phyloP scores from a whole-genome alignment of 2,888 invertebrate species.

The Incurvaria masculella region DNA sequence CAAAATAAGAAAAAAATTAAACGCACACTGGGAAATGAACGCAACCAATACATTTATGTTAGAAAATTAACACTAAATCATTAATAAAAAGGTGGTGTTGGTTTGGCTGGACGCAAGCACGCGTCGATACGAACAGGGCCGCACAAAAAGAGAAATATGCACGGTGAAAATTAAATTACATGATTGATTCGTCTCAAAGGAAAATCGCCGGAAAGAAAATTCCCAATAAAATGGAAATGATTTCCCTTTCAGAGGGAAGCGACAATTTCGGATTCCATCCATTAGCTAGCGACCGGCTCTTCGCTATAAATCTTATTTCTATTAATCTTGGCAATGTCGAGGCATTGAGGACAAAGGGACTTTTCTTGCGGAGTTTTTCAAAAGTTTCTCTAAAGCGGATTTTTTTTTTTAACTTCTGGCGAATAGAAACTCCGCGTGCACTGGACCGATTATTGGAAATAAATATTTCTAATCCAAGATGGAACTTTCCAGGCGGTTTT shows the following conservation, averaged over 20 bases:
- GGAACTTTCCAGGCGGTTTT: too few species aligned
- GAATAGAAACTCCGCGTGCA: too few species aligned
- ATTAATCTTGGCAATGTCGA: background rate
- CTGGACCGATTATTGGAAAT: too few species aligned
- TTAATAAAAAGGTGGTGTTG: too few species aligned
- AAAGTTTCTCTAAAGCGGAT: too few species aligned
- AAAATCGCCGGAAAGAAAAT: conserved; percentile 9
- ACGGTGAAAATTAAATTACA: conserved; percentile 16
- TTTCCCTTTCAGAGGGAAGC: background rate
- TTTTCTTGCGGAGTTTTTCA: background rate
- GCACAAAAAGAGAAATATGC: conserved; percentile 10
- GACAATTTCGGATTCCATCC: background rate
- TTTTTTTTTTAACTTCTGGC: too few species aligned
- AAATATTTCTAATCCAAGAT: too few species aligned
- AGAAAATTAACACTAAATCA: too few species aligned
- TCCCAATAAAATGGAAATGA: conserved; percentile 2
- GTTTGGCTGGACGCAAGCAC: background rate
- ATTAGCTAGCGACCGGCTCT: background rate
- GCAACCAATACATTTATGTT: too few species aligned
- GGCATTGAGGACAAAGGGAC: background rate
- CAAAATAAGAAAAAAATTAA: too few species aligned
- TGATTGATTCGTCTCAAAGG: conserved; percentile 10
- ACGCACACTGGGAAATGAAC: too few species aligned
- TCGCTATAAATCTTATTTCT: background rate
- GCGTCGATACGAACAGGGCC: background rate